Evolutionary conservation across 2,113 vertebrate species (phyloP).

Genomic region (Donacobius atricapilla): DNA sequence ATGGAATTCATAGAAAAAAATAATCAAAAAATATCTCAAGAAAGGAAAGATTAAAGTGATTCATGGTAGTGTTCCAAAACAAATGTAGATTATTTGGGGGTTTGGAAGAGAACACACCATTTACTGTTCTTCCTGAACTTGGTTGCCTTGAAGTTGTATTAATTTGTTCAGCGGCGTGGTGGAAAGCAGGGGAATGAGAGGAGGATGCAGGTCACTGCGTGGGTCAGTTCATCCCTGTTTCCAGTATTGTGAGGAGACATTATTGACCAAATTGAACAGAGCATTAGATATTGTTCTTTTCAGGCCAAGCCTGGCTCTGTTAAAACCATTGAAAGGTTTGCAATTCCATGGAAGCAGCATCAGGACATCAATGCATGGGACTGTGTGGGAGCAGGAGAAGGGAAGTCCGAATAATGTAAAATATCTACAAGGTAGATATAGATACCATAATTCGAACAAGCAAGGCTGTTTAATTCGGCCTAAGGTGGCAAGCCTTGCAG

Average conservation of each 20-base stretch:
- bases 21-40: neutral
- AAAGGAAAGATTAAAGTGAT: conserved; percentile 30
- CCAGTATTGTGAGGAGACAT: neutral
- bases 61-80: neutral
- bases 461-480: neutral
- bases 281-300: neutral
- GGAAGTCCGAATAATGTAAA: neutral
- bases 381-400: neutral
- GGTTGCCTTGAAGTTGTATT: neutral
- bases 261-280: neutral
- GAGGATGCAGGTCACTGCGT: neutral
- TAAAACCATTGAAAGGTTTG: neutral
- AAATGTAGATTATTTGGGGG: neutral
- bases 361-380: neutral
- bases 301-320: neutral
- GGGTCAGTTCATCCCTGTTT: neutral
- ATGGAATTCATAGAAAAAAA: neutral
- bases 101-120: neutral
- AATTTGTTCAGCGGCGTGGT: neutral
- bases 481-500: neutral
- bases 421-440: neutral
- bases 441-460: neutral
- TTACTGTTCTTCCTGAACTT: neutral
- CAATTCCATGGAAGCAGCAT: neutral
- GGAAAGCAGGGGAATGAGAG: neutral